A percentile compares a stretch with the other conserved stretches of the same genome.
Evolutionary conservation across 2,797 vertebrate genomes (phyloP).

Genomic region (Xerus rutilus): DNA sequence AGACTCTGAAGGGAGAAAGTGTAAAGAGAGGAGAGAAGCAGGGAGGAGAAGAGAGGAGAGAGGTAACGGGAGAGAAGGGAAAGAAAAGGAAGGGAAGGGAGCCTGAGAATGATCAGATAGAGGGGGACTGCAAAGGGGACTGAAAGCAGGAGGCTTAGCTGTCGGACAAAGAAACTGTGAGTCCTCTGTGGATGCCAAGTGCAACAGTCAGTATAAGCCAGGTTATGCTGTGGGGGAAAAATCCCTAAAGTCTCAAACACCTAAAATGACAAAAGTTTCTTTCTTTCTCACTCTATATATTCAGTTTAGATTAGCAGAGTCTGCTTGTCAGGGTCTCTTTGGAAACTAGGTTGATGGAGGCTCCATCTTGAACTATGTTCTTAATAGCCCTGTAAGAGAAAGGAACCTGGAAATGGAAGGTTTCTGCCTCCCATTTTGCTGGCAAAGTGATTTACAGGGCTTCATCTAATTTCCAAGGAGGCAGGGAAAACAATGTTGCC

Average conservation of each 20-base stretch:
- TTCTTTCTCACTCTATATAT: neutral
- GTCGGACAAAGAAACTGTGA: neutral
- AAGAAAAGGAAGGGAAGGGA: neutral
- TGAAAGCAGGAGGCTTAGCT: neutral
- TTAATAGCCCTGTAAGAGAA: neutral
- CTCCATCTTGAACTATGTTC: neutral
- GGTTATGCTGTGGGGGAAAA: neutral
- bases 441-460: neutral
- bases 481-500: no score
- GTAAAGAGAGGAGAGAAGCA: neutral
- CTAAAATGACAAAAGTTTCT: neutral
- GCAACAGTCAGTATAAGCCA: neutral
- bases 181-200: neutral
- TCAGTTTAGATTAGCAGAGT: neutral
- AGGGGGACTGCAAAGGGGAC: neutral
- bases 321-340: neutral
- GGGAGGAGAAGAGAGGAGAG: neutral
- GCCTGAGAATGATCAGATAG: neutral
- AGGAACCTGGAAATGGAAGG: accelerated
- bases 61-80: neutral
- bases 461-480: neutral
- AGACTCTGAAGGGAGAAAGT: neutral
- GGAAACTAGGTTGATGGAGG: neutral
- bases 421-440: neutral
- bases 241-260: neutral